Base-by-base conservation (phyloP, 2,888 invertebrate genomes). In the Psococerastis gibbosa region DNA sequence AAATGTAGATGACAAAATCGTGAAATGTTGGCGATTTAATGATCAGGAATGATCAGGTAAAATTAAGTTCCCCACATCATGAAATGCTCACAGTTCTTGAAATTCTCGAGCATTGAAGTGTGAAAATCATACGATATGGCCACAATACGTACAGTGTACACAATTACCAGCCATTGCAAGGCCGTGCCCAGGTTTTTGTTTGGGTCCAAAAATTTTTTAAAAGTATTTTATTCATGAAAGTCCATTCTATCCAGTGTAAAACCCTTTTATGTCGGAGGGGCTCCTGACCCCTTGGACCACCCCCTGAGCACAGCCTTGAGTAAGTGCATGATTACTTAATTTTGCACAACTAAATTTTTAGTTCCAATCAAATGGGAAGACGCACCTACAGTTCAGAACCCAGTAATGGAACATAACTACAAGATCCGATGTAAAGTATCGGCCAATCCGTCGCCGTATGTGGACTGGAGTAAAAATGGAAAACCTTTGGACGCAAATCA, bases 291-390 rank as follows among this genome's bases (percentile, higher is more conserved):
- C n/a, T n/a, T n/a, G n/a, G n/a, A n/a, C n/a, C n/a, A n/a, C n/a
- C n/a, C n/a, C n/a, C n/a, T n/a, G n/a, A n/a, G n/a, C n/a, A n/a
- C 17, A 20, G 3, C 33, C 16, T 31, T 23, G 8, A 18, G 6
- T 8, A 2, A 32, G 18, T 18, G 15, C 9, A 15, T 20, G 20
- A 20, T 27, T 15, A 45, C 45, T 38, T 32, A 23, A 34, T 35
- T n/a, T n/a, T n/a, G n/a, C n/a, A n/a, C n/a, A n/a, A 34, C 43
- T 22, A 38, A 23, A 42, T 52, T 59, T 64, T 44, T 62, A 88
- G 88, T 81, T 57, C 79, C 81, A 32, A 85, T 91, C 47, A 83
- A 79, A 48, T 85, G 83, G 76, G 75, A 75, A 11, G 79, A 89
- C 59, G 88, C 88, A 1, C 85, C 88, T 31, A 71, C 70, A 55